Conservation (phyloP, 2,113 vertebrate genomes). For the Ciconia boyciana region DNA sequence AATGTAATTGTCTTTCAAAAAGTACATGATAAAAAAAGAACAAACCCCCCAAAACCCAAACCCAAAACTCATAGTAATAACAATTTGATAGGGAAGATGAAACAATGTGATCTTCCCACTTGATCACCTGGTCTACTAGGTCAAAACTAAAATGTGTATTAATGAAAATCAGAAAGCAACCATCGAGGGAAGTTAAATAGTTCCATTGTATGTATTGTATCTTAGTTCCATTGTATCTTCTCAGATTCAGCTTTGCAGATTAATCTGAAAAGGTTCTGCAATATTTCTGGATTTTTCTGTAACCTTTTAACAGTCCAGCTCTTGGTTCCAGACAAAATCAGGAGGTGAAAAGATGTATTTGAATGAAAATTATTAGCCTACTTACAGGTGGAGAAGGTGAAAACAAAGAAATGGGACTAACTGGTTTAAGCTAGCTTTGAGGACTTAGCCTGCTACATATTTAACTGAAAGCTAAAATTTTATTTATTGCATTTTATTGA, state of each 20-base stretch:
- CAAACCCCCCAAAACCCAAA: background rate
- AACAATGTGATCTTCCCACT: background rate
- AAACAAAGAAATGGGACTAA: background rate
- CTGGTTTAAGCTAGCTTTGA: background rate
- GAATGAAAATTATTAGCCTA: background rate
- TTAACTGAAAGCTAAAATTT: background rate
- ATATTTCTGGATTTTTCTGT: background rate
- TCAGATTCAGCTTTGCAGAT: background rate
- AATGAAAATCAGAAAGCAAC: background rate
- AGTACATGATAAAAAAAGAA: background rate
- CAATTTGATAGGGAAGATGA: background rate
- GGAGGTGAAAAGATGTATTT: background rate
- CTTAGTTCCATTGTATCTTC: background rate
- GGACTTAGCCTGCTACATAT: background rate
- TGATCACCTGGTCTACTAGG: background rate
- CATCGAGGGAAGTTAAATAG: background rate
- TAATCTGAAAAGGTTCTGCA: background rate
- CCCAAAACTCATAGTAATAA: background rate
- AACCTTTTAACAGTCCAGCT: background rate
- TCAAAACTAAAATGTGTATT: background rate
- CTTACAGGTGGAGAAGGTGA: background rate
- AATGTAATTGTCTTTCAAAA: background rate
- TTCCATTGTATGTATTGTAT: background rate
- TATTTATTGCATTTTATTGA: background rate
- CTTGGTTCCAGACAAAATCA: background rate